Evolutionary conservation across 2,888 invertebrate species (phyloP), one percentile per base, ranked within the genome.

Genomic region (Aproaerema taeniolella): DNA sequence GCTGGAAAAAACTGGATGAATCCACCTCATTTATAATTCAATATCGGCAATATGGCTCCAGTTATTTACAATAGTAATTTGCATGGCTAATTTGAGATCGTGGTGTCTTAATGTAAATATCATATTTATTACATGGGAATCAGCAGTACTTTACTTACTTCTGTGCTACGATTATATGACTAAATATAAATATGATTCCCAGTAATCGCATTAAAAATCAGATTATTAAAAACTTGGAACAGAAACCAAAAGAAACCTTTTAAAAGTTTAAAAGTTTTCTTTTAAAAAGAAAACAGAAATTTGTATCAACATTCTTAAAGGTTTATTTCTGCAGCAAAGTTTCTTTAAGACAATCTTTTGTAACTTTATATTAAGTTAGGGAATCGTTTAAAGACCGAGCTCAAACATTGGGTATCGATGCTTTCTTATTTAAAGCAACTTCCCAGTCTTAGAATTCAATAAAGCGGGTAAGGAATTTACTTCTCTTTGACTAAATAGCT

Each of bases 401-500:
- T 60, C 58, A 68, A 69, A 67, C 69, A 67, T 66, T 64, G 67
- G 59, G 68, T 72, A 79, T 81, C 78, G 80, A 72, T 78, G 74
- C 70, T 74, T 81, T 75, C 69, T 72, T 76, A 74, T 76, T 77
- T 76, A 78, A 76, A 61, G 61, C 63, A 81, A 80, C 72, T 82
- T 79, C 67, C 65, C 66, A 61, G 68, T 67, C 69, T 75, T 69
- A 76, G 79, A 77, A 75, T 81, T 81, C 75, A 80, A 79, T 79
- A 79, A 80, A 77, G 79, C 74, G 59, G 65, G 67, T 65, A 66
- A 71, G 78, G 78, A 77, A 77, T 79, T 80, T 67, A 69, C 68
- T 76, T 73, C 72, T 71, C 78, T 82, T 79, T 79, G 80, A 77
- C 76, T 81, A 80, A 82, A 82, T 78, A 76, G 71, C 74, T 79